Percentiles rank a stretch among this genome's conserved stretches.
These are phyloP conservation scores for Musca vetustissima DNA, from an alignment of 1,140 invertebrate genomes.

Conservation along the genomic window DNA sequence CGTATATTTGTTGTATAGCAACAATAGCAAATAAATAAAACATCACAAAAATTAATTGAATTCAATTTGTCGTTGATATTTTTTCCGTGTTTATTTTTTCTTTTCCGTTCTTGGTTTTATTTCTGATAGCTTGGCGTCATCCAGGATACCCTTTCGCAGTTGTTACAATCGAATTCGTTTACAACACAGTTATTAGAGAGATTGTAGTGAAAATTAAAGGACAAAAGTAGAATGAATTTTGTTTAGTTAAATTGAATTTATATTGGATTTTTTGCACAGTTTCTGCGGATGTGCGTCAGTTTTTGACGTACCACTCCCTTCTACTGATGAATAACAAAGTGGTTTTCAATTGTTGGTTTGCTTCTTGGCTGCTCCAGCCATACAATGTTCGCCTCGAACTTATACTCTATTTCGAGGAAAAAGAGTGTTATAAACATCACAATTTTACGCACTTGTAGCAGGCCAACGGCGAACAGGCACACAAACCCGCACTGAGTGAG, in stretches of 20 bases:
- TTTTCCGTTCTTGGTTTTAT: neutral
- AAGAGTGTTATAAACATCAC: too few species aligned
- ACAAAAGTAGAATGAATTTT: conserved; percentile 1
- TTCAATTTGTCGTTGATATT: too few species aligned
- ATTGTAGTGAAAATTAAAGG: neutral
- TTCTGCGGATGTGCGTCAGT: conserved; percentile 56
- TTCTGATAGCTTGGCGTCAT: neutral
- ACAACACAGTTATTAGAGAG: neutral
- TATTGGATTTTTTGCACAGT: conserved; percentile 34
- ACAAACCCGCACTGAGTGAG: too few species aligned
- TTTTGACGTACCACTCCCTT: conserved; percentile 57
- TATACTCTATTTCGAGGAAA: too few species aligned
- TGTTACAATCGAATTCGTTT: neutral
- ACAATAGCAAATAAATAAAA: too few species aligned
- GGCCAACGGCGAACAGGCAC: too few species aligned
- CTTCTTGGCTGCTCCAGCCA: too few species aligned
- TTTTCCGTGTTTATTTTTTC: conserved; percentile 2
- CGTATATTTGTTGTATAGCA: neutral
- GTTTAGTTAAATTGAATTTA: conserved; percentile 28
- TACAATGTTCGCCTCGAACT: too few species aligned
- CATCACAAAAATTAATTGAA: too few species aligned
- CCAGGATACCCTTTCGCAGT: too few species aligned
- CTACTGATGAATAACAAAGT: conserved; percentile 37
- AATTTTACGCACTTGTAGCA: too few species aligned
- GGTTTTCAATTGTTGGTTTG: conserved; percentile 22